Conservation (phyloP, 2,113 vertebrate genomes). For the Nycticorax nycticorax region DNA sequence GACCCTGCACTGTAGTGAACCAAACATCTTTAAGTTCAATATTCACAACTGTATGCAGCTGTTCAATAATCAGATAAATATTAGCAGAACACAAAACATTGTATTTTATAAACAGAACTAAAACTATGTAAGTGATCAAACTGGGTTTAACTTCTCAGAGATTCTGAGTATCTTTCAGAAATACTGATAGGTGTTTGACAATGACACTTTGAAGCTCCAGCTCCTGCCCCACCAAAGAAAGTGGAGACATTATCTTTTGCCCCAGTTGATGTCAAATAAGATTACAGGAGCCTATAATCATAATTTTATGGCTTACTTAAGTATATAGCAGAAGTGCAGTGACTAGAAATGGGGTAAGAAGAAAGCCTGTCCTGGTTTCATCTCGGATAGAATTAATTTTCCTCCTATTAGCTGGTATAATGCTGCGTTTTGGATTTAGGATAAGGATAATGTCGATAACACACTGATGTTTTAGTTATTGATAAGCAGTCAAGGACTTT, state of each 20-base stretch:
- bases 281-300: not conserved
- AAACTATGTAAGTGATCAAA: not conserved
- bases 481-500: not conserved
- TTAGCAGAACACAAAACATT: not conserved
- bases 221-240: not conserved
- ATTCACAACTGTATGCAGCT: not conserved
- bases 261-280: rapidly evolving
- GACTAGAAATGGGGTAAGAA: not conserved
- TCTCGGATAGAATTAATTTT: not conserved
- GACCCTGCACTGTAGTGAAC: not conserved
- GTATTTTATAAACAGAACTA: not conserved
- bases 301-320: not conserved
- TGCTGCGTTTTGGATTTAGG: not conserved
- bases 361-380: not conserved
- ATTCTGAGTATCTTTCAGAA: not conserved
- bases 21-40: not conserved
- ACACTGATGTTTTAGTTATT: not conserved
- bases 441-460: not conserved
- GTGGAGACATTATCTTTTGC: not conserved
- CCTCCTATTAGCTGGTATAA: not conserved
- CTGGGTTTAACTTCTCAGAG: not conserved
- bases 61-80: not conserved
- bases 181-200: not conserved
- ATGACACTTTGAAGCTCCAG: not conserved
- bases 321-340: not conserved